phyloP scores from a whole-genome alignment of 2,888 invertebrate genomes.

The Scrobipalpa atriplicella region DNA sequence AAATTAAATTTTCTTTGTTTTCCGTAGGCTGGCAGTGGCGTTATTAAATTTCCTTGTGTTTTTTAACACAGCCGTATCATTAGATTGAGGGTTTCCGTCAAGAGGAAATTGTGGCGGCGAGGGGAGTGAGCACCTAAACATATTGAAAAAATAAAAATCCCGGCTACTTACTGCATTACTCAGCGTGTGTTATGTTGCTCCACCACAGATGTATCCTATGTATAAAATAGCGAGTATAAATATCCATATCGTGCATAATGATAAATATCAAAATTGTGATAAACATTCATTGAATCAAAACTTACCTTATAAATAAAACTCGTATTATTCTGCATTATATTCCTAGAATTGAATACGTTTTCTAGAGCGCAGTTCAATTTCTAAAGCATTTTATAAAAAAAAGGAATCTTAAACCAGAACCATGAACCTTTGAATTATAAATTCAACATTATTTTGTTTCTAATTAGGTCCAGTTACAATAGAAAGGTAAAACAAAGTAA shows the following conservation, averaged over 20 bases:
- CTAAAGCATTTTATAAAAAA: no score
- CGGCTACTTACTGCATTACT: conserved; percentile 64
- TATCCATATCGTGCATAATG: no score
- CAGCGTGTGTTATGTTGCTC: conserved; percentile 54
- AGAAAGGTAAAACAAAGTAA: neutral
- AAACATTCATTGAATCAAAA: no score
- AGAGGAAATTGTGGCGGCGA: conserved; percentile 81
- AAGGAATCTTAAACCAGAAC: no score
- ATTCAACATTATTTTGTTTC: neutral
- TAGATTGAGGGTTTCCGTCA: conserved; percentile 83
- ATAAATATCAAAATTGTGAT: no score
- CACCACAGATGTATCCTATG: conserved; percentile 36
- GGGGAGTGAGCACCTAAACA: conserved; percentile 79
- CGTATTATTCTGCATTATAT: no score
- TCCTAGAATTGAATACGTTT: no score
- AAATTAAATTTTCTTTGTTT: conserved; percentile 83
- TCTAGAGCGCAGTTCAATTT: no score
- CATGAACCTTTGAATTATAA: no score
- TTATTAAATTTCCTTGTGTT: conserved; percentile 84
- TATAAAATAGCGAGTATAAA: neutral
- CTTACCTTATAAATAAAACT: no score
- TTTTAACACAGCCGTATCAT: conserved; percentile 83
- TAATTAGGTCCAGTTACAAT: neutral
- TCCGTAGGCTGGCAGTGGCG: conserved; percentile 67
- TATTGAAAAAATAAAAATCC: conserved; percentile 83